These are phyloP conservation scores for Caenorhabditis briggsae DNA, from an alignment of 1,140 invertebrate species.

Conservation along the genomic window DNA sequence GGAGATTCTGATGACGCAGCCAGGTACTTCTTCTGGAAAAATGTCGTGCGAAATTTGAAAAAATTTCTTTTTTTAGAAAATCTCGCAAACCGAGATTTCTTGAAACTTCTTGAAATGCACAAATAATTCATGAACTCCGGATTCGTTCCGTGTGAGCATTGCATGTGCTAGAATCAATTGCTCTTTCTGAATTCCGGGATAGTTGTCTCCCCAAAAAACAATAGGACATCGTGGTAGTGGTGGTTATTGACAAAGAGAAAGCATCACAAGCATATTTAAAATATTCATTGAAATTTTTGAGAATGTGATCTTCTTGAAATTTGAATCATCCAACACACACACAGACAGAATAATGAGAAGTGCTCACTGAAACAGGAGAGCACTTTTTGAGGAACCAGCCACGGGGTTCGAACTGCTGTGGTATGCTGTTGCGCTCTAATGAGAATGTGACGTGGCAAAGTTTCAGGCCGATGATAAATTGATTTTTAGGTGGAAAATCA, in stretches of 20 bases:
- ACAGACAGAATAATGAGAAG: too few species aligned
- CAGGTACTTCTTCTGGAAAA: background rate
- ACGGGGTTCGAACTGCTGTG: too few species aligned
- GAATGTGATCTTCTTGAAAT: background rate
- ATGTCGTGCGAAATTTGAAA: too few species aligned
- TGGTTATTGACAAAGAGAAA: background rate
- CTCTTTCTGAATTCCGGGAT: background rate
- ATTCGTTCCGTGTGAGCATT: conserved; percentile 36
- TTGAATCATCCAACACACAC: background rate
- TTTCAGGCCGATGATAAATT: too few species aligned
- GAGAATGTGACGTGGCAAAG: too few species aligned
- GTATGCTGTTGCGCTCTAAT: too few species aligned
- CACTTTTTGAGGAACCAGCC: too few species aligned
- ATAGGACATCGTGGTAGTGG: background rate
- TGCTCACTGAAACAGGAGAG: conserved; percentile 10
- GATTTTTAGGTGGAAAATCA: background rate
- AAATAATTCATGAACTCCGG: conserved; percentile 30
- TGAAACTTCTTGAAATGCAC: background rate
- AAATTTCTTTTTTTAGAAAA: too few species aligned
- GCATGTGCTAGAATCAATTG: conserved; percentile 16
- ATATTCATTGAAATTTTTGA: conserved; percentile 41
- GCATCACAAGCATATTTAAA: background rate
- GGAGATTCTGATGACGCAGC: conserved; percentile 57
- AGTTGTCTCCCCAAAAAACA: background rate
- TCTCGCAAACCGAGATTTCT: too few species aligned